These are phyloP conservation scores for Dicyrtomina minuta DNA, from an alignment of 2,888 invertebrate genomes.

Conservation along the genomic window DNA sequence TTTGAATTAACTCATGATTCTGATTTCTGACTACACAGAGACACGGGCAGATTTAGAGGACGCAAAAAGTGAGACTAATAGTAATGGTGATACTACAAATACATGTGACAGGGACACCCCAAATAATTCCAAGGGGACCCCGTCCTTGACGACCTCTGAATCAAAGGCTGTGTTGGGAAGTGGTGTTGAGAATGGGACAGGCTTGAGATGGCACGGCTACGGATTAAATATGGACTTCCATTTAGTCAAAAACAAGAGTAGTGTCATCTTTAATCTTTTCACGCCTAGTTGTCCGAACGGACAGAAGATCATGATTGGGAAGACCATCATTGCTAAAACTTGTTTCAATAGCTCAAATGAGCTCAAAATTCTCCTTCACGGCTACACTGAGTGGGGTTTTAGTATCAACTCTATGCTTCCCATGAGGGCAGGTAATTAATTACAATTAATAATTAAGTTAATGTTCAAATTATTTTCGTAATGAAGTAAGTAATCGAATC, in stretches of 20 bases:
- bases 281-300: constrained; percentile 20
- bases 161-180: too few species aligned
- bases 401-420: constrained; percentile 18
- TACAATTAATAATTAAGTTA: too few species aligned
- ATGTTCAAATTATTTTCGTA: too few species aligned
- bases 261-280: constrained; percentile 42
- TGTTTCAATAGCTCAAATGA: constrained; percentile 17
- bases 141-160: too few species aligned
- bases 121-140: not conserved
- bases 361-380: constrained; percentile 47
- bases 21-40: too few species aligned
- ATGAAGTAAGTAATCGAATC: too few species aligned
- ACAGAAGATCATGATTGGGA: not conserved
- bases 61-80: not conserved
- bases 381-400: constrained; percentile 30
- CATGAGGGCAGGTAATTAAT: not conserved
- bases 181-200: not conserved
- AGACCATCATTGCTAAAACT: constrained; percentile 4
- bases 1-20: too few species aligned
- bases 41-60: too few species aligned
- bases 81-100: not conserved
- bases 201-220: not conserved
- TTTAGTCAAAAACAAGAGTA: constrained; percentile 32
- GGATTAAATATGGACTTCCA: not conserved
- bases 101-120: not conserved